Evolutionary conservation across 1,140 invertebrate species (phyloP), one percentile per base, ranked within the genome.

Genomic region (Bombus cullumanus): DNA sequence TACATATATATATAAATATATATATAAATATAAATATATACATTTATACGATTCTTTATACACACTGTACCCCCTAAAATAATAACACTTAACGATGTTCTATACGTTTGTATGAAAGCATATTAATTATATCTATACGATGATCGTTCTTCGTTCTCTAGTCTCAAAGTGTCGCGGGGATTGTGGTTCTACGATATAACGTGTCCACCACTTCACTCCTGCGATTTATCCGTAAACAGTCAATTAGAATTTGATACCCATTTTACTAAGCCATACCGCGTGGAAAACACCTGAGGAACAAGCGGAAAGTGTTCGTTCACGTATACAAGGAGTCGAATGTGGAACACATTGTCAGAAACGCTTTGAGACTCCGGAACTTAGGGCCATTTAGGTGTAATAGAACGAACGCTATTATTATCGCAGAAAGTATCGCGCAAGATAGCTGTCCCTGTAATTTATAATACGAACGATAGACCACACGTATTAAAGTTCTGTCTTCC

Each of bases 1-100:
- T 92, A 92, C 78, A 92, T 88, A 91, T 84, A 90, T 92, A 91
- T 89, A 90, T 87, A 87, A 66, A 74, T 78, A 91, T 79, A 87
- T 91, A 89, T 76, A 83, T 88, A 91, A 85, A 87, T 90, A 90
- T 88, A 92, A 89, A 92, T 91, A 92, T 93, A 94, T 93, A 94
- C 93, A 92, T 95, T 95, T 94, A 93, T 94, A 95, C 91, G 90
- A 94, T 93, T 93, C 92, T 94, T 94, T 94, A 94, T 94, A 94
- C 94, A 94, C 91, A 93, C 91, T 93, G 90, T 94, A 94, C 92
- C 94, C 93, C 92, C 79, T 91, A 86, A 77, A 81, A 88, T 88
- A 89, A 90, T 86, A 86, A 90, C 92, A 92, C 91, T 93, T 93
- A 90, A 90, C 88, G 82, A 92, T 86, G 90, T 89, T 92, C 92